These are phyloP conservation scores for Dascillus cervinus DNA, from an alignment of 2,888 invertebrate species.

Conservation along the genomic window DNA sequence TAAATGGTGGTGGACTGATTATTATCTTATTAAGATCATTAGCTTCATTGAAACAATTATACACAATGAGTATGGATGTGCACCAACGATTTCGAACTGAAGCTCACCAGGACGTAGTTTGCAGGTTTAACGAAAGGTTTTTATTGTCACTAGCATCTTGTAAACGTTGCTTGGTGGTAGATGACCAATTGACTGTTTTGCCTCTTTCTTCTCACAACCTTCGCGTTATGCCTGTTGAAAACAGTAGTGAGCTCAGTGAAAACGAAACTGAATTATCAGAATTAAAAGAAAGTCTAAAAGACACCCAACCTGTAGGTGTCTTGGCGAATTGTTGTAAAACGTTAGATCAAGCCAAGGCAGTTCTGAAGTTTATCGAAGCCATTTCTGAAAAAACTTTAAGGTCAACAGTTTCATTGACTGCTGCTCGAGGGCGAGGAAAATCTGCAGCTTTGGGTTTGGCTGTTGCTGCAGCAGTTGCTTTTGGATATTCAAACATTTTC, in stretches of 20 bases:
- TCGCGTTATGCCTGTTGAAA: constrained; percentile 66
- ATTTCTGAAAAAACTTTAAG: constrained; percentile 84
- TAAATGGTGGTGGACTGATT: constrained; percentile 77
- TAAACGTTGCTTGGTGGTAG: constrained; percentile 83
- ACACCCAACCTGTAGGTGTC: constrained; percentile 87
- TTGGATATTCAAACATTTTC: constrained; percentile 83
- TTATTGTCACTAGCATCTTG: constrained; percentile 85
- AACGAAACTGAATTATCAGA: constrained; percentile 58
- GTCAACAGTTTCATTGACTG: constrained; percentile 91
- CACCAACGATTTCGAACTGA: constrained; percentile 93
- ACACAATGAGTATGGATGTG: constrained; percentile 97
- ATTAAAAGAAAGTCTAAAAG: constrained; percentile 74
- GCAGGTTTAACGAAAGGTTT: constrained; percentile 94
- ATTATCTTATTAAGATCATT: constrained; percentile 81
- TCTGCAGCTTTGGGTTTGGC: constrained; percentile 94
- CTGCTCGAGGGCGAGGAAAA: constrained; percentile 95
- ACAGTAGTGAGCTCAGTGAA: constrained; percentile 41
- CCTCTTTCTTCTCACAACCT: constrained; percentile 87
- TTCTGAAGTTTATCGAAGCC: constrained; percentile 89
- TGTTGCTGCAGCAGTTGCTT: constrained; percentile 77
- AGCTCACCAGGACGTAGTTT: constrained; percentile 83
- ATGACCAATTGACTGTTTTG: constrained; percentile 85
- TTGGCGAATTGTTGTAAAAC: constrained; percentile 87
- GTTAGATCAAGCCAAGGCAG: constrained; percentile 86
- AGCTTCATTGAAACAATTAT: constrained; percentile 85